Evolutionary conservation across 2,797 vertebrate species (phyloP), one percentile per base, ranked within the genome.

Genomic region (Bryconaethiops microstoma): DNA sequence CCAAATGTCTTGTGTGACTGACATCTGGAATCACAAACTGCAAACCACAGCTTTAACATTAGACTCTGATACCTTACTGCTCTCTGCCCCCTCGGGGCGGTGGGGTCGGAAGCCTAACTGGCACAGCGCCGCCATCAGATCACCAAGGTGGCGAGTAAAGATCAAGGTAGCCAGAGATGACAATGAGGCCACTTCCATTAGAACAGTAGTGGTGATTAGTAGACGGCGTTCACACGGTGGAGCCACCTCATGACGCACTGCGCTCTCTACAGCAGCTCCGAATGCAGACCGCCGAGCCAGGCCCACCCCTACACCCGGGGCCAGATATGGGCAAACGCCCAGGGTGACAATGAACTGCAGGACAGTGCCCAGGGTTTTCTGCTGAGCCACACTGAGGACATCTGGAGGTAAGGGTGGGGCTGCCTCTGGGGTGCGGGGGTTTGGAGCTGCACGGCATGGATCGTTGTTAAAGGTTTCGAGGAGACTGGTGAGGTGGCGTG

Each of bases 341-440:
- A 98, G 86, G 5, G 92, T 96, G 48, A 97, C 92, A 0, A 96
- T 93, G 78, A 97, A 97, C 90, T 98, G 96, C 74, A 97, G 87
- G 10, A 87, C 92, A 0, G 92, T 85, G 42, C 89, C 88, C 0
- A 99, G 87, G 0, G 89, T 93, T 85, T 93, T 96, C 90, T 96
- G 95, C 86, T 99, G 96, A 9, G 86, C 80, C 60, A 97, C 84
- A 9, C 96, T 96, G 12, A 99, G 95, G 0, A 96, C 92, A 23
- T 98, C 97, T 0, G 97, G 96, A n/a, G 95, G 90, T 52, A 97
- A 88, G 8, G 93, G 89, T 1, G 96, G 96, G 0, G 95, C 95
- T 1, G 87, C 87, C 75, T 96, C 96, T 0, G 94, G 90, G 0
- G 91, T 92, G 25, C 55, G 83, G 0, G 17, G 81, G 48, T 87